Evolutionary conservation across 1,140 invertebrate genomes (phyloP), one percentile per base, ranked within the genome.

Genomic region (Leptinotarsa lineolata): DNA sequence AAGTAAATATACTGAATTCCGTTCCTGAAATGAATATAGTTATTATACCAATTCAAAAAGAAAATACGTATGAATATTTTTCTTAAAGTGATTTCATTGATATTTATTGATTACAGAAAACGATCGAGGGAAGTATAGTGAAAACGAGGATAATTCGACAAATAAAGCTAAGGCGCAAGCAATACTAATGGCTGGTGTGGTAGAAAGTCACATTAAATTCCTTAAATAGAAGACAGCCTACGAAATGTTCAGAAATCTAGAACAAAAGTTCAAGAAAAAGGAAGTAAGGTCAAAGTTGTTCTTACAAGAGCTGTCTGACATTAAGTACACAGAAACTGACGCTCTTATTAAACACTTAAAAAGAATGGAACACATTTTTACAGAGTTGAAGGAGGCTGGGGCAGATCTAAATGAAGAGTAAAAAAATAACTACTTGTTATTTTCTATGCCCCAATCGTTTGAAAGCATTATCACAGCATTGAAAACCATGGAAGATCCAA

Each of bases 1-100:
- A 13, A 80, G 45, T 58, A 81, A 64, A 59, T 75, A 75, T 3
- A 81, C 72, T n/a, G 21, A 69, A 48, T 71, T 78, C 6, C 74
- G 76, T 63, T 72, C 67, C 79, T 81, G 68, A n/a, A 77, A 77
- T 45, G 20, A 16, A 61, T 20, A 70, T 44, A 73, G 22, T 39
- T 39, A 39, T 39, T 39, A 39, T 39, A 39, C 30, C 8, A 39
- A 39, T 39, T 11, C 11, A 8, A 39, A 39, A 30, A 30, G 6
- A 30, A 39, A 39, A 39, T 11, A n/a, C n/a, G 2, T 11, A 11
- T 39, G 8, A 39, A 11, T 39, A 0, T 39, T 39, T 39, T 39
- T 39, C 30, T 39, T 8, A 39, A 39, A 39, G 8, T 39, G 30
- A 8, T 39, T 39, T 39, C 30, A 11, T 39, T 39, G 8, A 39